These are phyloP conservation scores for Abscondita cerata DNA, from an alignment of 2,888 invertebrate species.

Conservation along the genomic window DNA sequence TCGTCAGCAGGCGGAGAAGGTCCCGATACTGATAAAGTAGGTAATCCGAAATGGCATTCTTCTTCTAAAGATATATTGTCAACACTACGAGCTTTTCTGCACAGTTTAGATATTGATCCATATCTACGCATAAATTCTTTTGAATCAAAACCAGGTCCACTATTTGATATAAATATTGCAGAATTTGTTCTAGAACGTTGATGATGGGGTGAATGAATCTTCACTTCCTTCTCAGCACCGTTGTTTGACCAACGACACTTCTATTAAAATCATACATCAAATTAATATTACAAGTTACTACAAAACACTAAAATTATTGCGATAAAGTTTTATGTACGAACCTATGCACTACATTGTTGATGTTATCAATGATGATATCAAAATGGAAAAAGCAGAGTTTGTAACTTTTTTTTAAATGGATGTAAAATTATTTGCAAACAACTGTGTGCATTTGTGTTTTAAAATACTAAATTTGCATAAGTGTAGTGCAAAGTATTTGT, in stretches of 20 bases:
- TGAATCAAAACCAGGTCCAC: slow-evolving; percentile 77
- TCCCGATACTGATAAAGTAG: slow-evolving; percentile 80
- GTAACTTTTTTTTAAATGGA: background rate
- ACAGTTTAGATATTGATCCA: slow-evolving; percentile 80
- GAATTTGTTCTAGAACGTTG: slow-evolving; percentile 82
- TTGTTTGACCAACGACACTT: slow-evolving; percentile 45
- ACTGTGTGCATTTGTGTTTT: background rate
- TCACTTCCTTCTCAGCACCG: slow-evolving; percentile 40
- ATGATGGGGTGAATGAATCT: slow-evolving; percentile 58
- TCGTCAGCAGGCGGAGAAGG: slow-evolving; percentile 80
- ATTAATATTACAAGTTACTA: slow-evolving; percentile 3
- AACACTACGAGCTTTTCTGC: slow-evolving; percentile 80
- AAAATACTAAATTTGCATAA: too few species aligned
- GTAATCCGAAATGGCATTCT: slow-evolving; percentile 71
- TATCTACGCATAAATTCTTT: slow-evolving; percentile 81
- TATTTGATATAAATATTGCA: slow-evolving; percentile 82
- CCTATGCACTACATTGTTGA: slow-evolving; percentile 5
- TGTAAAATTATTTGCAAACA: background rate
- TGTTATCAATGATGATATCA: background rate
- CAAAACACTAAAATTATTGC: too few species aligned
- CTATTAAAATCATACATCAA: slow-evolving; percentile 30
- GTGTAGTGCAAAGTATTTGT: too few species aligned
- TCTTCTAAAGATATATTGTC: slow-evolving; percentile 70
- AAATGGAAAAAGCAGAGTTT: too few species aligned
- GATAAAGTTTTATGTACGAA: background rate